Evolutionary conservation across 2,113 vertebrate genomes (phyloP).

Genomic region (Azemiops feae): DNA sequence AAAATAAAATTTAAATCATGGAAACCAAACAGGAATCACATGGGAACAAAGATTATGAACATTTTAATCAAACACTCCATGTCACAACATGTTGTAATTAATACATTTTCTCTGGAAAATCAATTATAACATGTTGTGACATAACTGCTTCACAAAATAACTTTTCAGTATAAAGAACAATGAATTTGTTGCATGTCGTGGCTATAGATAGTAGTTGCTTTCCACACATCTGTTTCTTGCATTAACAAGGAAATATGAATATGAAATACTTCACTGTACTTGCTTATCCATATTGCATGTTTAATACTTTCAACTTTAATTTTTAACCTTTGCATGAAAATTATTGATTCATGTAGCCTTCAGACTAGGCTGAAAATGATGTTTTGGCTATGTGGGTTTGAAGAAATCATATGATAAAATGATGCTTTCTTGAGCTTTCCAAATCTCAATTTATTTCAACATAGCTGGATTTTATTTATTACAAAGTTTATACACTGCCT

Average conservation of each 20-base stretch:
- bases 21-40: neutral
- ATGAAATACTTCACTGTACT: constrained; percentile 19
- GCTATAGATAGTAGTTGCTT: constrained; percentile 58
- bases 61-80: neutral
- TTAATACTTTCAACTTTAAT: constrained; percentile 13
- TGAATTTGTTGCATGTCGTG: constrained; percentile 58
- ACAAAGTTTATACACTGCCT: neutral
- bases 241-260: constrained; percentile 51
- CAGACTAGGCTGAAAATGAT: neutral
- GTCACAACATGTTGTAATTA: neutral
- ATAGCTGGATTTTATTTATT: neutral
- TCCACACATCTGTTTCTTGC: constrained; percentile 57
- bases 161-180: constrained; percentile 58
- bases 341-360: neutral
- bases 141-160: constrained; percentile 53
- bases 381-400: neutral
- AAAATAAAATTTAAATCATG: neutral
- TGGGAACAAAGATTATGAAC: neutral
- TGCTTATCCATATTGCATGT: constrained; percentile 15
- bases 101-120: neutral
- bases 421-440: neutral
- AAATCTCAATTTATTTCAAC: neutral
- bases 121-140: neutral
- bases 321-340: neutral
- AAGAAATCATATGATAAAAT: neutral